phyloP scores from a whole-genome alignment of 1,140 invertebrate species.

The Bacillus rossius region DNA sequence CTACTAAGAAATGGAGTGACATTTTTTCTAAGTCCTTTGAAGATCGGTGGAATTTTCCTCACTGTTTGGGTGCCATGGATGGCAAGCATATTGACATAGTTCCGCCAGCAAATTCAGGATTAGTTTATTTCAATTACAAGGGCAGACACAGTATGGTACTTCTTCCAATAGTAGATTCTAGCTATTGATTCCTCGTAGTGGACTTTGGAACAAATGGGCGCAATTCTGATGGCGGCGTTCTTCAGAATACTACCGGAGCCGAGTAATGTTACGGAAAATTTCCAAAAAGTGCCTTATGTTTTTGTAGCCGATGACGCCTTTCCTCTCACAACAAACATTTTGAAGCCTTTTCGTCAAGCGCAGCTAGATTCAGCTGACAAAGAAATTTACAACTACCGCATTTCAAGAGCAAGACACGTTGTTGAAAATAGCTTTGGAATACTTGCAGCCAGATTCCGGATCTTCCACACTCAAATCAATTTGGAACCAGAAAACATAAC shows the following conservation, averaged over 20 bases:
- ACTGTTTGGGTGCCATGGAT: slow-evolving; percentile 34
- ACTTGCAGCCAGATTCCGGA: slow-evolving; percentile 26
- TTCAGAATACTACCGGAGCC: slow-evolving; percentile 22
- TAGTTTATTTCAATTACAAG: slow-evolving; percentile 42
- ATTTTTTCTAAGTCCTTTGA: slow-evolving; percentile 28
- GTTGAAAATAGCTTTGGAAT: slow-evolving; percentile 45
- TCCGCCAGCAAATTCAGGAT: slow-evolving; percentile 33
- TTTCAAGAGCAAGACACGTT: slow-evolving; percentile 35
- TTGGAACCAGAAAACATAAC: slow-evolving; percentile 20
- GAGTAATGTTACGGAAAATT: slow-evolving; percentile 9
- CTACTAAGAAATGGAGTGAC: slow-evolving; percentile 22
- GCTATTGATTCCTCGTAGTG: not conserved
- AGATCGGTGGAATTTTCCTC: slow-evolving; percentile 31
- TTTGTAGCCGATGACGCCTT: slow-evolving; percentile 42
- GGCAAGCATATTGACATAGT: slow-evolving; percentile 34
- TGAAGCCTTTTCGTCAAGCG: slow-evolving; percentile 33
- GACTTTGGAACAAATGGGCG: slow-evolving; percentile 26
- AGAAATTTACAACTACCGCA: slow-evolving; percentile 43
- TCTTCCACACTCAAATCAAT: slow-evolving; percentile 19
- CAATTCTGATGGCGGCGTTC: slow-evolving; percentile 16
- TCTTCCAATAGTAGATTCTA: slow-evolving; percentile 15
- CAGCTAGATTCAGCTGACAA: slow-evolving; percentile 11
- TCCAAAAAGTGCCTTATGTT: slow-evolving; percentile 23
- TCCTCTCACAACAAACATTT: slow-evolving; percentile 30
- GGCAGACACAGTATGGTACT: slow-evolving; percentile 21